A percentile compares a stretch with the other conserved stretches of the same genome.
These are phyloP conservation scores for Tauraco erythrolophus DNA, from an alignment of 2,113 vertebrate species.

Conservation along the genomic window DNA sequence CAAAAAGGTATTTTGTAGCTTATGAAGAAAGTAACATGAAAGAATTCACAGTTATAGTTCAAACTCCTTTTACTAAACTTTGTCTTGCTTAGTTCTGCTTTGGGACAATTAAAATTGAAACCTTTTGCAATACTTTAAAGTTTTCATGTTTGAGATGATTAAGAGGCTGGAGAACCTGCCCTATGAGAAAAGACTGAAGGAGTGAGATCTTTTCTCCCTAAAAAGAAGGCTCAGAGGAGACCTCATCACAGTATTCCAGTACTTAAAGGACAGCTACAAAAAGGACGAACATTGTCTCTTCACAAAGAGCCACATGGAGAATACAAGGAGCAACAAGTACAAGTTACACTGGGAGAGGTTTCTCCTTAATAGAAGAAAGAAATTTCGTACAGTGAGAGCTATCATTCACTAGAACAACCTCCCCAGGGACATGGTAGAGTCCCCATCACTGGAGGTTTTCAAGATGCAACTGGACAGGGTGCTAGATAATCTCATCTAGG, in stretches of 20 bases:
- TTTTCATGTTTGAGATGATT: neutral
- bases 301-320: neutral
- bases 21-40: neutral
- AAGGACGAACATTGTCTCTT: neutral
- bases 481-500: neutral
- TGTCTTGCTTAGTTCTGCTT: neutral
- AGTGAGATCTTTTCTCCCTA: neutral
- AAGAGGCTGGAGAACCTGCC: neutral
- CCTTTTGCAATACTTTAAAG: neutral
- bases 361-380: neutral
- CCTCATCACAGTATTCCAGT: neutral
- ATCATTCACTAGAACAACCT: neutral
- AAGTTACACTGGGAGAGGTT: neutral
- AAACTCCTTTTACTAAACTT: neutral
- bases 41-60: neutral
- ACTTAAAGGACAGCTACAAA: neutral
- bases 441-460: neutral
- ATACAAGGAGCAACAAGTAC: neutral
- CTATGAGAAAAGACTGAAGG: neutral
- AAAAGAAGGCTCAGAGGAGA: neutral
- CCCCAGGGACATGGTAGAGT: neutral
- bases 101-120: neutral
- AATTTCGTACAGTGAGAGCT: neutral
- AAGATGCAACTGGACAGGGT: neutral
- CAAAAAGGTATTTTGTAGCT: neutral